Evolutionary conservation across 2,113 vertebrate genomes (phyloP), one percentile per base, ranked within the genome.

Genomic region (Cervus canadensis): DNA sequence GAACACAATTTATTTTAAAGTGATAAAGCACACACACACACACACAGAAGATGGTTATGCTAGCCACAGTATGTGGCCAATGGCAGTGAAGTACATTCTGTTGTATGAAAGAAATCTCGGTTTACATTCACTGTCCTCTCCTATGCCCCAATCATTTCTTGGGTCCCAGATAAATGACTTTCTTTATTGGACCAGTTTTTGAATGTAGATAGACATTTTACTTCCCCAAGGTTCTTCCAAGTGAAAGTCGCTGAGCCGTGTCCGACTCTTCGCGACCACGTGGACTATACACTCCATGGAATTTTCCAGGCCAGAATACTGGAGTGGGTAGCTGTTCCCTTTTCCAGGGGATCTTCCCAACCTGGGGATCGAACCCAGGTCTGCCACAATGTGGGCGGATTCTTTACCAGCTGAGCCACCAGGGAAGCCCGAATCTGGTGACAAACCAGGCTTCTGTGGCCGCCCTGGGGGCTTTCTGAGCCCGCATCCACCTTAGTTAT

Each of bases 211-310:
- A 2, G 28, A 2, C 10, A 8, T 21, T 25, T 36, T 9, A 33
- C 54, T n/a, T 50, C 13, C 26, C 30, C 4, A 33, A 5, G 15
- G 3, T 3, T 86, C 57, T 67, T 62, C 36, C n/a, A 6, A 11
- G n/a, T 71, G 64, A 71, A 71, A 23, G n/a, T 36, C 1, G 19
- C 64, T 71, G 21, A 71, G 19, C n/a, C 0, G 1, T 23, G 64
- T 71, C n/a, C 0, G 0, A 71, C n/a, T 36, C 19, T 6, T n/a
- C 19, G n/a, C 0, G 4, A 67, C 64, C n/a, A 2, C 4, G 1
- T 21, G n/a, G n/a, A 67, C 17, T 67, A 10, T 67, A 36, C 4
- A 71, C 17, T 36, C n/a, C 64, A 3, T 23, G 17, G 17, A 36
- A 71, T 71, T 71, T 10, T 36, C n/a, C 9, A 36, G 64, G 19